These are phyloP conservation scores for Leptocoma aspasia DNA, from an alignment of 2,113 vertebrate genomes.

Conservation along the genomic window DNA sequence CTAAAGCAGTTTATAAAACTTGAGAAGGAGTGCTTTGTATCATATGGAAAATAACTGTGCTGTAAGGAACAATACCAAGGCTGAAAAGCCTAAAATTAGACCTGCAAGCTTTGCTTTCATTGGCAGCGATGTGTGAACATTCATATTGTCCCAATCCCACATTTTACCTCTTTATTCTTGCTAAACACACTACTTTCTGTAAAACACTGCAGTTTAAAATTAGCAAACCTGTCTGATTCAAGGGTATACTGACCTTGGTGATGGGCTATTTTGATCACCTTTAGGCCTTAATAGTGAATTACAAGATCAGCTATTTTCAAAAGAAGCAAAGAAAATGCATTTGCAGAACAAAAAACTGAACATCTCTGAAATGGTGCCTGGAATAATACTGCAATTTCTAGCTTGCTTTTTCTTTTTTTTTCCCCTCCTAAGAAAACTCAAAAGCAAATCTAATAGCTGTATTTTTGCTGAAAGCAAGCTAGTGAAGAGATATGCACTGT, in stretches of 20 bases:
- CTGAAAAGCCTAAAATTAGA: slow-evolving; percentile 72
- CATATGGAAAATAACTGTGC: slow-evolving; percentile 60
- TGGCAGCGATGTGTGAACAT: slow-evolving; percentile 18
- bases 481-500: neutral
- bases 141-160: neutral
- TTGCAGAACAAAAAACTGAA: neutral
- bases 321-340: neutral
- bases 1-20: slow-evolving; percentile 43
- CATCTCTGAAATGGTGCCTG: neutral
- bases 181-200: neutral
- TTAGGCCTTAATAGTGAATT: neutral
- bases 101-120: slow-evolving; percentile 55
- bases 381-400: slow-evolving; percentile 2
- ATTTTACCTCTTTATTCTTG: slow-evolving; percentile 17
- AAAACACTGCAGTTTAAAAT: slow-evolving; percentile 38
- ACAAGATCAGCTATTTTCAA: neutral
- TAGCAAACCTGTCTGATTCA: slow-evolving; percentile 12
- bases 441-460: neutral
- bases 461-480: neutral
- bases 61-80: slow-evolving; percentile 69
- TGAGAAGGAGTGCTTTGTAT: slow-evolving; percentile 60
- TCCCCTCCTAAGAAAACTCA: neutral
- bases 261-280: neutral
- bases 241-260: neutral
- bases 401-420: neutral